Evolutionary conservation across 1,140 invertebrate species (phyloP).

Genomic region (Glomeris maerens): DNA sequence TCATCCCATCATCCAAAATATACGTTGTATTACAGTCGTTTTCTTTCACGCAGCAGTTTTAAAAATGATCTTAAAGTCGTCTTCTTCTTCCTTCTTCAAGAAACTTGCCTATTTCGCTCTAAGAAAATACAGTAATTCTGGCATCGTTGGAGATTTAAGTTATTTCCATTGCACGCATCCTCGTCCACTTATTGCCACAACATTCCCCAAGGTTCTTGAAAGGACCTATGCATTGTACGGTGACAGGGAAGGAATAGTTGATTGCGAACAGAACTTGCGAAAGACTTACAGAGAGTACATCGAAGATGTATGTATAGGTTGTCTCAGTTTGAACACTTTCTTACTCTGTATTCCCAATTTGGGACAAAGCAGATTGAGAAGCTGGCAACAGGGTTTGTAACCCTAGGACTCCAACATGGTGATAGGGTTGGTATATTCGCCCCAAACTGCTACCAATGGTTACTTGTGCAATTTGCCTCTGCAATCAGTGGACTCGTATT

Average conservation of each 20-base stretch:
- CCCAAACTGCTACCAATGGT: slow-evolving; percentile 73
- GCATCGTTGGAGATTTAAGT: slow-evolving; percentile 12
- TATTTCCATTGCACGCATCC: slow-evolving; percentile 36
- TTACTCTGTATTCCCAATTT: too few species aligned
- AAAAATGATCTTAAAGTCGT: not conserved
- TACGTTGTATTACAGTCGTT: not conserved
- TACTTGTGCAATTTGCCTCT: slow-evolving; percentile 56
- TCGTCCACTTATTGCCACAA: slow-evolving; percentile 40
- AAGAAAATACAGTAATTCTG: too few species aligned
- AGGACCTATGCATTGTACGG: slow-evolving; percentile 39
- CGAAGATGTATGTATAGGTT: slow-evolving; percentile 38
- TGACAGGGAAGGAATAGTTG: slow-evolving; percentile 42
- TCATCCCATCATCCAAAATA: not conserved
- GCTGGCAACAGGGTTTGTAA: slow-evolving; percentile 60
- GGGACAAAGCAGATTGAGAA: slow-evolving; percentile 64
- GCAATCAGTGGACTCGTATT: slow-evolving; percentile 64
- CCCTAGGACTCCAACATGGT: slow-evolving; percentile 57
- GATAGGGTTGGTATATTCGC: slow-evolving; percentile 78
- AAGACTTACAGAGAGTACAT: slow-evolving; percentile 48
- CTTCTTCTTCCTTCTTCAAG: not conserved
- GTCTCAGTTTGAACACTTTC: too few species aligned
- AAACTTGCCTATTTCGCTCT: too few species aligned
- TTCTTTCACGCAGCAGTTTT: not conserved
- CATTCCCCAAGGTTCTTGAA: slow-evolving; percentile 45
- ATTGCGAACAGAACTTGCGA: slow-evolving; percentile 41